phyloP scores from a whole-genome alignment of 1,140 invertebrate species.

The Zaprionus inermis region DNA sequence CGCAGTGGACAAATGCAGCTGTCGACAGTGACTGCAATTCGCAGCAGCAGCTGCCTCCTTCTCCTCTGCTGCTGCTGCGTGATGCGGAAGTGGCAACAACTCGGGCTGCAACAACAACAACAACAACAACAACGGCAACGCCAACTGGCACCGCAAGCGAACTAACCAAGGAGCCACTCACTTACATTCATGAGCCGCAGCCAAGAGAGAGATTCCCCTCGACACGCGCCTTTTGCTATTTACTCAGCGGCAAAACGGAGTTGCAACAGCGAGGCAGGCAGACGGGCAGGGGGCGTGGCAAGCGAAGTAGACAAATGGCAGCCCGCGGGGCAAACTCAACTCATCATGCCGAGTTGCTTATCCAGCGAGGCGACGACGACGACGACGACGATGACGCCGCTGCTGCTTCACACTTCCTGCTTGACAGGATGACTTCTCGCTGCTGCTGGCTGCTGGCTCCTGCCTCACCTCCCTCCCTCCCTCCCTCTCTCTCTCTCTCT shows the following conservation, averaged over 20 bases:
- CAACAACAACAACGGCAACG: background rate
- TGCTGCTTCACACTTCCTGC: constrained; percentile 76
- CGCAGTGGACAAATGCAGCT: constrained; percentile 54
- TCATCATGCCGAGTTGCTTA: constrained; percentile 46
- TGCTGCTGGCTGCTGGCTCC: background rate
- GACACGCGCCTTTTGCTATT: constrained; percentile 79
- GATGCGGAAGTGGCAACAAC: constrained; percentile 73
- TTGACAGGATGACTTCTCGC: constrained; percentile 64
- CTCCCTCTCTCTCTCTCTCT: too few relatives aligned
- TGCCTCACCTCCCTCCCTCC: background rate
- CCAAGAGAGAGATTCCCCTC: constrained; percentile 32
- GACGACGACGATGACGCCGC: constrained; percentile 7
- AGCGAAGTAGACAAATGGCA: constrained; percentile 59
- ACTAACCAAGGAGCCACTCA: constrained; percentile 82
- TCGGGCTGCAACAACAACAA: constrained; percentile 4
- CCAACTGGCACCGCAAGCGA: constrained; percentile 51
- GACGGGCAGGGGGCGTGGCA: constrained; percentile 2
- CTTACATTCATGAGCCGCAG: constrained; percentile 77
- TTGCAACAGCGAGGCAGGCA: background rate
- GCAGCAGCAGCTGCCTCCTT: constrained; percentile 12
- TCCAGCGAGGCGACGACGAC: constrained; percentile 26
- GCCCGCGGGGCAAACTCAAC: constrained; percentile 60
- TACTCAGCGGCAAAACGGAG: constrained; percentile 70
- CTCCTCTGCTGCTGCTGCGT: constrained; percentile 22
- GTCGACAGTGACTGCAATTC: constrained; percentile 22